Evolutionary conservation across 2,113 vertebrate species (phyloP), one percentile per base, ranked within the genome.

Genomic region (Chrysemys picta): DNA sequence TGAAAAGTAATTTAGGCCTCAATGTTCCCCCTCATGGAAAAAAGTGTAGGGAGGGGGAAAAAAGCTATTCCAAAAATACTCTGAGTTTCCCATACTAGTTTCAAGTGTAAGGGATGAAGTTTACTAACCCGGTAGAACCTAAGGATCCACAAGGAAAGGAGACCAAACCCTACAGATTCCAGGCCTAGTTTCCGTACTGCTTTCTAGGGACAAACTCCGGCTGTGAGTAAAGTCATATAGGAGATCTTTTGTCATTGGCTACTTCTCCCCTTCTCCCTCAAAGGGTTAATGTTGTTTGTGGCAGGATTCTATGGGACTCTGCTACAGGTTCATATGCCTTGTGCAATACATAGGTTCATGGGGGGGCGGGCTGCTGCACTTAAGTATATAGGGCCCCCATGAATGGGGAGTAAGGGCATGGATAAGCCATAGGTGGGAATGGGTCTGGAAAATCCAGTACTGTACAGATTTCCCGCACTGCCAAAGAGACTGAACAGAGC

Each of bases 1-100:
- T 83, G 59, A 94, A 87, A 96, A 94, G 13, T 84, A 84, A 95
- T 94, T 86, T 72, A 86, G 57, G 57, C 1, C 4, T 65, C 8
- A 75, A 57, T 75, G 35, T 50, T 91, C 19, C 6, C n/a, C 87
- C 92, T 89, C 50, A n/a, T 56, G 91, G 72, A 5, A 81, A 81
- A 89, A 94, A 94, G 42, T 0, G 3, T 10, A 91, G 3, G 45
- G 21, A 91, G 31, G 3, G 9, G 35, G 7, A 25, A 8, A 25
- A 45, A 38, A 29, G 45, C 57, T 59, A 59, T 59, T 31, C 11
- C 5, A 90, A 56, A 59, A 62, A 50, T 4, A 81, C 21, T 82
- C n/a, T 69, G 31, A 56, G 35, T 88, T 53, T 12, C 42, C 92
- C 53, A 53, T 75, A 87, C 3, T 75, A 17, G n/a, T 13, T 88